phyloP scores from a whole-genome alignment of 2,797 vertebrate genomes.

The Ceryle rudis region DNA sequence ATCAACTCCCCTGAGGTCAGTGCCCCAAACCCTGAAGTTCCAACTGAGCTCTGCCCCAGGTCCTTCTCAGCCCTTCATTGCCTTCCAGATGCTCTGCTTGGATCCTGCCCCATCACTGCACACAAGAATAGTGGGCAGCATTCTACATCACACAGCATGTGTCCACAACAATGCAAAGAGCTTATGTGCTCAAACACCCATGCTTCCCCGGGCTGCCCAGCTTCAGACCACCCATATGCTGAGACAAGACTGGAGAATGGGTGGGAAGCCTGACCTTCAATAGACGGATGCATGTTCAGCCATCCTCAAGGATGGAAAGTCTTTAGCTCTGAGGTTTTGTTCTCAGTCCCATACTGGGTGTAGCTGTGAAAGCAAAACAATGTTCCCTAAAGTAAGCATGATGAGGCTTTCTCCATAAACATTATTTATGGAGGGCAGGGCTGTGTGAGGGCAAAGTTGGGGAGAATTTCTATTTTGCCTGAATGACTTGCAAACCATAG shows the following conservation, averaged over 20 bases:
- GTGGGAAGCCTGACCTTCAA: not conserved
- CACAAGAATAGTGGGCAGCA: accelerated
- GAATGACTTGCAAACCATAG: not conserved
- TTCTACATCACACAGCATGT: not conserved
- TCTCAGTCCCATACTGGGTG: not conserved
- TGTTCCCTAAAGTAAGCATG: not conserved
- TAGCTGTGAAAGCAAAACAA: slow-evolving; percentile 35
- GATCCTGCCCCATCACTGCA: not conserved
- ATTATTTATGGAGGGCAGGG: slow-evolving; percentile 27
- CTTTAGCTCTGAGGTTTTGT: not conserved
- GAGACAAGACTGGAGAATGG: not conserved
- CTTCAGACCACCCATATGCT: not conserved
- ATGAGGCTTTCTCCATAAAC: not conserved
- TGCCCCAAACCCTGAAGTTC: not conserved
- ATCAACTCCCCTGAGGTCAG: not conserved
- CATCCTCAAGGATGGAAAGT: not conserved
- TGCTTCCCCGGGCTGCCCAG: not conserved
- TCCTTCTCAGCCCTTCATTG: not conserved
- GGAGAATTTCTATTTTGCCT: slow-evolving; percentile 24
- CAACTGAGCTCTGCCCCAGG: not conserved
- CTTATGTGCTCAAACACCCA: not conserved
- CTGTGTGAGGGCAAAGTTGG: not conserved
- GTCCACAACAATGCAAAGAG: not conserved
- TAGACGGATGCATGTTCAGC: accelerated
- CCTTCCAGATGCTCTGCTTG: not conserved